Conservation (phyloP, 2,888 invertebrate species). For the Sepioteuthis lessoniana region DNA sequence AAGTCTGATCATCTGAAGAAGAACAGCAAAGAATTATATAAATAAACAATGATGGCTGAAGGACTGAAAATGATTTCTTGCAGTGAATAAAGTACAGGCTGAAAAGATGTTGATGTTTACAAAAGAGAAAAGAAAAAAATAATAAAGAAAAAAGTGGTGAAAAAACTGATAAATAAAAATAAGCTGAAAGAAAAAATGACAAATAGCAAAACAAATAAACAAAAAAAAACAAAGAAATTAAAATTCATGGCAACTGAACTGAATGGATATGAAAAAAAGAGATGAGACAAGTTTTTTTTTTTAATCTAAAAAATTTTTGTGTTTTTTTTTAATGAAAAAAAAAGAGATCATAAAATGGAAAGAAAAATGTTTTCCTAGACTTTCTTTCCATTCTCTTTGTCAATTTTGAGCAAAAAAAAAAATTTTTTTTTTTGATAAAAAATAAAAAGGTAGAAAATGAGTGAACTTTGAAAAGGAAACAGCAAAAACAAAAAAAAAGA, state of each 20-base stretch:
- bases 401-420: background rate
- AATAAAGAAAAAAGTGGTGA: background rate
- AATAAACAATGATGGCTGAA: background rate
- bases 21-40: background rate
- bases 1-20: background rate
- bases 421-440: background rate
- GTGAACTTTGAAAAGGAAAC: background rate
- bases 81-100: background rate
- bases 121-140: background rate
- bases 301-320: background rate
- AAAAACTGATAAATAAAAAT: background rate
- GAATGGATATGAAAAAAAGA: background rate
- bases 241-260: background rate
- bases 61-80: background rate
- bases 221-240: background rate
- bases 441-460: background rate
- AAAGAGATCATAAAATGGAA: background rate
- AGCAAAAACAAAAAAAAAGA: background rate
- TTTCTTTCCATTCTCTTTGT: background rate
- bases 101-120: background rate
- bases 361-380: background rate
- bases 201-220: background rate
- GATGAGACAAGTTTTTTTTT: background rate
- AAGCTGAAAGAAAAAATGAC: background rate
- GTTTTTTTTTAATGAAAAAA: background rate